These are phyloP conservation scores for Drosophila repleta DNA, from an alignment of 1,140 invertebrate genomes.

Conservation along the genomic window DNA sequence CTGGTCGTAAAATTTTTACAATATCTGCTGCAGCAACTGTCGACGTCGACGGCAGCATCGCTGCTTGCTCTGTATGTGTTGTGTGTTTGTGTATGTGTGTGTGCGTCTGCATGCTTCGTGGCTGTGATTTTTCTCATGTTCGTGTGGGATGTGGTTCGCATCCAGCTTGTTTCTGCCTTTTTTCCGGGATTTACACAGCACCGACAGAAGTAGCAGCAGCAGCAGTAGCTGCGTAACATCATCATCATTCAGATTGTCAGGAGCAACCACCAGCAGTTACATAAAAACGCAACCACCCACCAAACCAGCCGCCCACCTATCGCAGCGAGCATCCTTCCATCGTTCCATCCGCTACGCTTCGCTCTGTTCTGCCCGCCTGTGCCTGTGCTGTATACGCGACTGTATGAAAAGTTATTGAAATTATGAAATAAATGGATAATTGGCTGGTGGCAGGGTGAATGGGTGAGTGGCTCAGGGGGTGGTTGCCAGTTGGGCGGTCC, in stretches of 20 bases:
- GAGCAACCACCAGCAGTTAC: constrained; percentile 76
- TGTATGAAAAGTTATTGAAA: constrained; percentile 81
- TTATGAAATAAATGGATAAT: constrained; percentile 80
- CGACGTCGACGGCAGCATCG: constrained; percentile 42
- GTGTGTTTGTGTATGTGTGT: constrained; percentile 24
- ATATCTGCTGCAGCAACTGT: constrained; percentile 45
- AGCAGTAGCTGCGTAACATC: constrained; percentile 50
- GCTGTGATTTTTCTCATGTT: constrained; percentile 73
- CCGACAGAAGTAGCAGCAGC: constrained; percentile 20
- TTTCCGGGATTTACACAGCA: constrained; percentile 48
- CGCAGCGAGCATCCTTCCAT: constrained; percentile 35
- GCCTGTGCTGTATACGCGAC: constrained; percentile 43
- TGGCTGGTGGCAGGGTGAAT: constrained; percentile 41
- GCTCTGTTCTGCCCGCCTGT: constrained; percentile 6
- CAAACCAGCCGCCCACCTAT: constrained; percentile 57
- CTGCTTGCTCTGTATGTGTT: constrained; percentile 40
- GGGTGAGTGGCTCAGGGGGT: neutral
- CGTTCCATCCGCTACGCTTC: neutral
- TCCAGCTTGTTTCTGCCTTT: constrained; percentile 27
- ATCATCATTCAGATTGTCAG: constrained; percentile 58
- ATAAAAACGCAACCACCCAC: constrained; percentile 68
- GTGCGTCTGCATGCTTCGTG: constrained; percentile 38
- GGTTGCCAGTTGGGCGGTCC: constrained; percentile 49
- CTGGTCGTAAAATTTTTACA: constrained; percentile 77
- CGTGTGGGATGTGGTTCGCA: constrained; percentile 41